Evolutionary conservation across 2,113 vertebrate genomes (phyloP).

Genomic region (Crocuta crocuta): DNA sequence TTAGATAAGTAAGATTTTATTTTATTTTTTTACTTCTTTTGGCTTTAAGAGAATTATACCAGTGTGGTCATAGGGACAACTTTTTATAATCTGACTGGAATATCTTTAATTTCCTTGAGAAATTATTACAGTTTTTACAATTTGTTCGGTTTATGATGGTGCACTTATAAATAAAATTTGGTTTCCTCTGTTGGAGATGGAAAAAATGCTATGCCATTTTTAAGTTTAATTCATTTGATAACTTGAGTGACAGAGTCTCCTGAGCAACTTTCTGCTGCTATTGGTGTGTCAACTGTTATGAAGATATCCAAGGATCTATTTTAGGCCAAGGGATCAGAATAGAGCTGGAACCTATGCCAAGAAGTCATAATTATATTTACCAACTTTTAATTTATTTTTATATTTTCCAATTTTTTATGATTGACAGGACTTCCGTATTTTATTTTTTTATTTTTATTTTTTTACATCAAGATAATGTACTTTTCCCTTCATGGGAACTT

Average conservation of each 20-base stretch:
- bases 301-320: neutral
- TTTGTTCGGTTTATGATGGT: neutral
- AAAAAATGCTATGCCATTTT: neutral
- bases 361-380: neutral
- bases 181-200: neutral
- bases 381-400: neutral
- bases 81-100: neutral
- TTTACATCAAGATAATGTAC: neutral
- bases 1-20: neutral
- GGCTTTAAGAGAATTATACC: neutral
- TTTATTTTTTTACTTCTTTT: neutral
- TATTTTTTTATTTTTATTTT: neutral
- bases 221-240: constrained; percentile 49
- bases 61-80: neutral
- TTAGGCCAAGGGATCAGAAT: neutral
- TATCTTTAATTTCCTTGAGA: neutral
- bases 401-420: neutral
- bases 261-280: neutral
- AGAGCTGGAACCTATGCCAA: neutral
- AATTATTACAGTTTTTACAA: neutral
- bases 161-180: constrained; percentile 6
- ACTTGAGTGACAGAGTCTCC: neutral
- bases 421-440: neutral
- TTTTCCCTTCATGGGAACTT: neutral
- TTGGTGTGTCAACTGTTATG: neutral